phyloP scores from a whole-genome alignment of 53 echinoderm and acorn worm genomes.

The Hippasteria phrygiana region DNA sequence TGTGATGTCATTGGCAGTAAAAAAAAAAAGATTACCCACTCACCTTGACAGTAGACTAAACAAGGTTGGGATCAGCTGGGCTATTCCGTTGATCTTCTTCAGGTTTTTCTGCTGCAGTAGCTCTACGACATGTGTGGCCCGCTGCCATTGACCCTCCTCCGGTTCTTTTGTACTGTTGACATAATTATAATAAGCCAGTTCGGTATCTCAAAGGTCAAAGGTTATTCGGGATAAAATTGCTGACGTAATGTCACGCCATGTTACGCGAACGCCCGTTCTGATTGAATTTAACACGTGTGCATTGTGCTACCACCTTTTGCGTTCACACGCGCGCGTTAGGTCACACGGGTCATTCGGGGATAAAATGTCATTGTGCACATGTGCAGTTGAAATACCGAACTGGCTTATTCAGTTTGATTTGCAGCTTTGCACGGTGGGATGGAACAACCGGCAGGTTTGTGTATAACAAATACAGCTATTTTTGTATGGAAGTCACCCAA shows the following conservation, averaged over 20 bases:
- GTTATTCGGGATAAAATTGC: background rate
- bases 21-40: constrained; percentile 26
- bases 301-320: no score
- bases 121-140: constrained; percentile 83
- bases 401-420: no score
- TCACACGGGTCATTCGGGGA: no score
- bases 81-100: constrained; percentile 70
- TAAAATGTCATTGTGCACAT: no score
- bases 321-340: no score
- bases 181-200: background rate
- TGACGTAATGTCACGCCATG: background rate
- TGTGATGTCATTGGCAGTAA: background rate
- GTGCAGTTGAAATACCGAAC: no score
- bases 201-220: background rate
- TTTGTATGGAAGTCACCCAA: no score
- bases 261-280: no score
- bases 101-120: constrained; percentile 85
- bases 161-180: background rate
- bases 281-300: no score
- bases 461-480: no score
- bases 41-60: constrained; percentile 82
- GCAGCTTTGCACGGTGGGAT: no score
- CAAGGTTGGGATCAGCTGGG: constrained; percentile 73
- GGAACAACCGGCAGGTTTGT: no score
- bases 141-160: constrained; percentile 78